Evolutionary conservation across 1,140 invertebrate species (phyloP).

Genomic region (Parasteatoda tepidariorum): DNA sequence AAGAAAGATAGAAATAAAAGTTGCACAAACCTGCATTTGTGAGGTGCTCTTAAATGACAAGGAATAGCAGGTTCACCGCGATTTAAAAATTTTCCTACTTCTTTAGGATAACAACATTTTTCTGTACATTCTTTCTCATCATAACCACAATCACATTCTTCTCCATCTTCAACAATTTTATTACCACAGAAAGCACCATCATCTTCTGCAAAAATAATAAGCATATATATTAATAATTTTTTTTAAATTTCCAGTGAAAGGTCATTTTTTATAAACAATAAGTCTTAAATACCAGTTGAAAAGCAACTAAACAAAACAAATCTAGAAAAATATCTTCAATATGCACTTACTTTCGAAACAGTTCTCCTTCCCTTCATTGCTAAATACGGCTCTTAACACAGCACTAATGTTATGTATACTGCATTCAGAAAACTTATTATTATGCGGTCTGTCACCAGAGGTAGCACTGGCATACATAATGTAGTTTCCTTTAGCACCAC

Average conservation of each 20-base stretch:
- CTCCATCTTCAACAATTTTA: constrained; percentile 96
- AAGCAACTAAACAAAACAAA: not conserved
- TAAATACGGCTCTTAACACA: constrained; percentile 87
- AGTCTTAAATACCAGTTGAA: not conserved
- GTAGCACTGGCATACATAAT: constrained; percentile 77
- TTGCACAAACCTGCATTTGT: constrained; percentile 80
- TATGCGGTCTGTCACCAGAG: constrained; percentile 95
- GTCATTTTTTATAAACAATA: too few relatives aligned
- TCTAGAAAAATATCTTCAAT: not conserved
- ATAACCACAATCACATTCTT: constrained; percentile 99
- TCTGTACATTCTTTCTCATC: constrained; percentile 92
- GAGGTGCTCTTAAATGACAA: constrained; percentile 80
- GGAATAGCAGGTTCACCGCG: constrained; percentile 77
- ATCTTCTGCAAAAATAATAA: constrained; percentile 74
- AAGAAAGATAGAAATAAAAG: too few relatives aligned
- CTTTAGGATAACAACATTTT: constrained; percentile 91
- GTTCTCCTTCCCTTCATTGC: constrained; percentile 89
- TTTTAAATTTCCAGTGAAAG: too few relatives aligned
- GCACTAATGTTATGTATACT: constrained; percentile 93
- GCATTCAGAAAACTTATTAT: constrained; percentile 92
- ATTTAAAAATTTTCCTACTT: constrained; percentile 77
- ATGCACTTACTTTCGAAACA: constrained; percentile 81
- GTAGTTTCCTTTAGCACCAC: constrained; percentile 83
- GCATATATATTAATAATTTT: not conserved
- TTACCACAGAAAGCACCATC: constrained; percentile 98